These are phyloP conservation scores for Sebastes diploproa DNA, from an alignment of 2,797 vertebrate species.

Conservation along the genomic window DNA sequence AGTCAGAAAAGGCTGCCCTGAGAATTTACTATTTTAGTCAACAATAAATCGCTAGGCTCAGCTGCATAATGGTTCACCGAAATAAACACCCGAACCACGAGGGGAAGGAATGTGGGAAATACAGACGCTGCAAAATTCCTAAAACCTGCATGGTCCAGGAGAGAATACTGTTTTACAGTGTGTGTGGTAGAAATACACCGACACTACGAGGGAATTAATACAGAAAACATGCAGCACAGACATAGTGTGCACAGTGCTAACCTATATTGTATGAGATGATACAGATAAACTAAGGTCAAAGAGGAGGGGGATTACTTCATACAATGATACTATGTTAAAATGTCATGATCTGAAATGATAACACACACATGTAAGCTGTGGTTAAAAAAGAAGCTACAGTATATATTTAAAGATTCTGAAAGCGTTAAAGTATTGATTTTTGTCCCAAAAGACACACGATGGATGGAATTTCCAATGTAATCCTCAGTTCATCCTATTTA, in stretches of 20 bases:
- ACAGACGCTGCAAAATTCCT: conserved; percentile 20
- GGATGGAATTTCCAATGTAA: background rate
- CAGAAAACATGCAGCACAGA: background rate
- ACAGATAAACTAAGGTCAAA: background rate
- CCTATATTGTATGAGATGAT: background rate
- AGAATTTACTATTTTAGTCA: conserved; percentile 30
- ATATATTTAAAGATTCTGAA: background rate
- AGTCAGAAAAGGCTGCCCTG: conserved; percentile 11
- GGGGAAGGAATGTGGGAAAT: background rate
- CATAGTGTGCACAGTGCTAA: background rate
- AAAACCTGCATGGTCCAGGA: conserved; percentile 7
- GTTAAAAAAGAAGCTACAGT: background rate
- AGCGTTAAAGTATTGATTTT: background rate
- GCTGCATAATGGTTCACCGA: conserved; percentile 12
- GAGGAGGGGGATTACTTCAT: background rate
- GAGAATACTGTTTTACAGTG: background rate
- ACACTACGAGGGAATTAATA: background rate
- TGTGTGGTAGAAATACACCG: background rate
- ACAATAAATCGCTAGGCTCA: conserved; percentile 15
- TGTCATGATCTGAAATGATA: background rate
- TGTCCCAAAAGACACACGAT: background rate
- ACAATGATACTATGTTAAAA: background rate
- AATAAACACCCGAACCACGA: conserved; percentile 14
- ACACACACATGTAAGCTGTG: background rate
- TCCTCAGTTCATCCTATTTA: background rate